These are phyloP conservation scores for Loripinus fragilis DNA, from an alignment of 2,888 invertebrate genomes.

Conservation along the genomic window DNA sequence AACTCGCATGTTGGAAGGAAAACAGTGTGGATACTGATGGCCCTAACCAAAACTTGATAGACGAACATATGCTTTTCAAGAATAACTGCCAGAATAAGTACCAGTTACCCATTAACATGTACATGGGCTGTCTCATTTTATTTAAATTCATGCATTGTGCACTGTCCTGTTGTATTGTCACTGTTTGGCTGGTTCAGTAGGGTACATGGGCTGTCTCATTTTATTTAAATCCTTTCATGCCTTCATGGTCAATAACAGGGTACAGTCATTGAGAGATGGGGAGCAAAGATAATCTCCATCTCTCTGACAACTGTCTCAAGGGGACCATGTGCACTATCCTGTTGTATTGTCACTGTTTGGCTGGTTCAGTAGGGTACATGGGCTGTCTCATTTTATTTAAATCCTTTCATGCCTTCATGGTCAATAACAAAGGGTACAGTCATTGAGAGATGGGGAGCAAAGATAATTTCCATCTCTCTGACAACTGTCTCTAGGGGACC, in stretches of 20 bases:
- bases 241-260: constrained; percentile 85
- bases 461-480: constrained; percentile 85
- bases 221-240: constrained; percentile 78
- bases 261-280: constrained; percentile 85
- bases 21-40: no score
- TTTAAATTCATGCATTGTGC: constrained; percentile 68
- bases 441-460: constrained; percentile 86
- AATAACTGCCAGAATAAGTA: no score
- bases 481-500: constrained; percentile 66
- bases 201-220: no score
- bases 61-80: no score
- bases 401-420: constrained; percentile 83
- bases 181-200: constrained; percentile 63
- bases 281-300: constrained; percentile 86
- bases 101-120: no score
- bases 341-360: constrained; percentile 50
- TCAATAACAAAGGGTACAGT: constrained; percentile 85
- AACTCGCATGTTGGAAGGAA: no score
- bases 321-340: constrained; percentile 52
- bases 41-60: no score
- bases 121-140: no score
- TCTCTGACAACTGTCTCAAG: constrained; percentile 69
- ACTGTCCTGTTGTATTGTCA: constrained; percentile 55
- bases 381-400: constrained; percentile 55
- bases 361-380: no score